These are phyloP conservation scores for Dolichopus griseipennis DNA, from an alignment of 2,888 invertebrate species.

Conservation along the genomic window DNA sequence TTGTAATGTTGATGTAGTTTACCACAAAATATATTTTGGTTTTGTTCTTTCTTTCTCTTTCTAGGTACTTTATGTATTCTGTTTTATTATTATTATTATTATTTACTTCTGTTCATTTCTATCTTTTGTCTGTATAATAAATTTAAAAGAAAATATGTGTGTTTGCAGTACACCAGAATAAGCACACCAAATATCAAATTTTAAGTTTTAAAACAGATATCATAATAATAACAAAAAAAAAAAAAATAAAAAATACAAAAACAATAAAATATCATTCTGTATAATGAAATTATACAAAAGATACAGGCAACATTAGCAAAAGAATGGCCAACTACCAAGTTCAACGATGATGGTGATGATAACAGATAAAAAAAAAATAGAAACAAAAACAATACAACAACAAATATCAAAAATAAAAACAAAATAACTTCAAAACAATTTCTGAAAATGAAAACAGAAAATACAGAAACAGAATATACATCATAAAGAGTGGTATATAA, in stretches of 20 bases:
- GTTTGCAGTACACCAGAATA: conserved; percentile 2
- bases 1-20: too few species aligned
- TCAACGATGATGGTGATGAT: neutral
- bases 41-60: too few species aligned
- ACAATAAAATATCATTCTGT: conserved; percentile 1
- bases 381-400: neutral
- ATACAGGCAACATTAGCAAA: neutral
- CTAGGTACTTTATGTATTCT: too few species aligned
- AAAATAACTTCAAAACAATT: too few species aligned
- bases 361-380: neutral
- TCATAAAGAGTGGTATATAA: too few species aligned
- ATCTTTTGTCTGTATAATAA: too few species aligned
- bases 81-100: too few species aligned
- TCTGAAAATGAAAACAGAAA: too few species aligned
- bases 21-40: too few species aligned
- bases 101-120: too few species aligned
- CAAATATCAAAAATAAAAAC: neutral
- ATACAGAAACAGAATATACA: too few species aligned
- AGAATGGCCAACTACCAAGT: neutral
- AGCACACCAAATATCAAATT: neutral
- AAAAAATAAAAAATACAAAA: neutral
- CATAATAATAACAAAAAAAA: neutral
- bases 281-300: neutral
- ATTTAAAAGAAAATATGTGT: neutral
- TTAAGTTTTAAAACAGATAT: neutral